Evolutionary conservation across 2,797 vertebrate genomes (phyloP), one percentile per base, ranked within the genome.

Genomic region (Apogon talboti): DNA sequence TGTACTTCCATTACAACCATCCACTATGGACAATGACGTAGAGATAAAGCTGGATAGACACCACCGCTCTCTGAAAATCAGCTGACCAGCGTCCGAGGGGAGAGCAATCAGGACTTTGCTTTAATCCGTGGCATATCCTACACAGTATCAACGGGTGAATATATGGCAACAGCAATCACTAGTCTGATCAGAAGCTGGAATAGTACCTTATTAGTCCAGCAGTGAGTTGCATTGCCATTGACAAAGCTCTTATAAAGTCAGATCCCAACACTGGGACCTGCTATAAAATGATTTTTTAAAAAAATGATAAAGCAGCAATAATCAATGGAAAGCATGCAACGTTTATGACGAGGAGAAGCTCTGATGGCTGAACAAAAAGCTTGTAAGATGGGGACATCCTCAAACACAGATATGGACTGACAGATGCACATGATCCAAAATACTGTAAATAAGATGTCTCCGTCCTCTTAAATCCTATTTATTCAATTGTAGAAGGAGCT

Each of bases 111-210:
- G 71, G 81, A 85, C 70, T 66, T 58, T 2, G 48, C 55, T 41
- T 76, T 81, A 71, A 79, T 85, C 80, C 83, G 69, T 81, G 85
- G 79, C 62, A 68, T 71, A 79, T 76, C 79, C 78, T 89, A 88
- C 87, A 91, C 88, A 91, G 89, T 88, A 81, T 91, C 44, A 71
- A 83, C 84, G 76, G 85, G 70, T 79, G 79, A 79, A 84, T 62
- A 71, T 80, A 88, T 83, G 85, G 85, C 85, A 76, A 79, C 76
- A 7, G 54, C 84, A 74, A 74, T 83, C 83, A 77, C 72, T 57
- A 83, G 80, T 77, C 84, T 76, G 79, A 86, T 74, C 76, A 52
- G 24, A 65, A 75, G 77, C 78, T 72, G 83, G 78, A 86, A 50
- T 49, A 75, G 74, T 76, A 83, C 69, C 72, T 56, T 67, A 72